A percentile compares a stretch with the other conserved stretches of the same genome.
phyloP scores from a whole-genome alignment of 2,797 vertebrate species.

The Eurystomus glaucurus region DNA sequence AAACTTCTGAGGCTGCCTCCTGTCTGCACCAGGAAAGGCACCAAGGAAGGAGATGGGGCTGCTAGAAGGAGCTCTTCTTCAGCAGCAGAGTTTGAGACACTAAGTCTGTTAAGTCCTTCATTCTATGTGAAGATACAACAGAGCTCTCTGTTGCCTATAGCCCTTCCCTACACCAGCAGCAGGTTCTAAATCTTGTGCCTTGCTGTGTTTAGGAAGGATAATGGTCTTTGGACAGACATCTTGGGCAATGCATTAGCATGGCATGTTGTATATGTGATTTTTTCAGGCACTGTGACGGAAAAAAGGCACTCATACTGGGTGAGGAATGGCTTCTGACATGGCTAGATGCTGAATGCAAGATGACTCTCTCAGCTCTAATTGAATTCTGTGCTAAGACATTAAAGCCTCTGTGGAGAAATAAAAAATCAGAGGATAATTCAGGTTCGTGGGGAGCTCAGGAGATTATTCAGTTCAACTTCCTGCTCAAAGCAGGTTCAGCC shows the following conservation, averaged over 20 bases:
- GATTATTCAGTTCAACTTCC: not conserved
- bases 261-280: not conserved
- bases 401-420: not conserved
- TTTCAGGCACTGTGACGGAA: not conserved
- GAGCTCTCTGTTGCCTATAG: not conserved
- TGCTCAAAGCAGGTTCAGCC: not conserved
- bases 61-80: not conserved
- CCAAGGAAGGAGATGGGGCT: not conserved
- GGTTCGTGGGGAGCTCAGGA: not conserved
- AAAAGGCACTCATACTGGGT: not conserved
- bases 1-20: not conserved
- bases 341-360: not conserved
- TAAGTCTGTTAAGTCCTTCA: not conserved
- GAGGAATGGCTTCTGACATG: not conserved
- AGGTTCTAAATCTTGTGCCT: not conserved
- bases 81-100: not conserved
- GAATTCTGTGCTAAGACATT: not conserved
- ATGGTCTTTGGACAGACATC: not conserved
- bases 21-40: not conserved
- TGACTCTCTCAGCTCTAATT: not conserved
- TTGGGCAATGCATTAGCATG: not conserved
- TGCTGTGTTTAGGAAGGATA: not conserved
- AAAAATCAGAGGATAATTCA: not conserved
- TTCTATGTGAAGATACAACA: not conserved
- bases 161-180: not conserved